phyloP scores from a whole-genome alignment of 2,888 invertebrate species.

The Hetaerina titia region DNA sequence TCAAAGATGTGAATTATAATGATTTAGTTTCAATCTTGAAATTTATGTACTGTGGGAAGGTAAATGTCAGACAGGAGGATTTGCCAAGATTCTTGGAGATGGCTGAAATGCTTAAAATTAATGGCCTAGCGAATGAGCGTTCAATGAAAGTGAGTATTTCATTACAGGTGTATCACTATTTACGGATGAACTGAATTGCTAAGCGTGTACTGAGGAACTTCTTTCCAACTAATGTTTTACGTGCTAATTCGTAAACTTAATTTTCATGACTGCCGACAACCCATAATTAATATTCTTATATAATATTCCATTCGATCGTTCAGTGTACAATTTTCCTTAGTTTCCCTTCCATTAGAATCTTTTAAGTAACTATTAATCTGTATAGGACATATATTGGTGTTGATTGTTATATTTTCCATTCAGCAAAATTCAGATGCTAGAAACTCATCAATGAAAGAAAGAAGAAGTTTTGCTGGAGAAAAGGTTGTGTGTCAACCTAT shows the following conservation, averaged over 20 bases:
- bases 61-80: slow-evolving; percentile 85
- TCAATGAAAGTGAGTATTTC: slow-evolving; percentile 61
- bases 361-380: background rate
- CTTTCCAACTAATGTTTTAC: background rate
- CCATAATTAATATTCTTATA: background rate
- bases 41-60: slow-evolving; percentile 88
- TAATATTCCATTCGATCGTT: too few species aligned
- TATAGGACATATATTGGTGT: background rate
- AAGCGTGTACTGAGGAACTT: background rate
- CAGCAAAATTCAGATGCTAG: slow-evolving; percentile 55
- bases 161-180: background rate
- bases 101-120: slow-evolving; percentile 85
- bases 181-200: background rate
- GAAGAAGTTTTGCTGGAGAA: slow-evolving; percentile 45
- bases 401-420: slow-evolving; percentile 6
- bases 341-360: background rate
- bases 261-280: background rate
- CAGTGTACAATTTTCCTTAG: too few species aligned
- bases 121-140: slow-evolving; percentile 82
- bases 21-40: slow-evolving; percentile 85
- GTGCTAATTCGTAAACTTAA: background rate
- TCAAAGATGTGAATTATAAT: slow-evolving; percentile 85
- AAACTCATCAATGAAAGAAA: slow-evolving; percentile 48
- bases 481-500: slow-evolving; percentile 57
- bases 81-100: slow-evolving; percentile 85